phyloP scores from a whole-genome alignment of 2,113 vertebrate genomes.

The Antechinus flavipes region DNA sequence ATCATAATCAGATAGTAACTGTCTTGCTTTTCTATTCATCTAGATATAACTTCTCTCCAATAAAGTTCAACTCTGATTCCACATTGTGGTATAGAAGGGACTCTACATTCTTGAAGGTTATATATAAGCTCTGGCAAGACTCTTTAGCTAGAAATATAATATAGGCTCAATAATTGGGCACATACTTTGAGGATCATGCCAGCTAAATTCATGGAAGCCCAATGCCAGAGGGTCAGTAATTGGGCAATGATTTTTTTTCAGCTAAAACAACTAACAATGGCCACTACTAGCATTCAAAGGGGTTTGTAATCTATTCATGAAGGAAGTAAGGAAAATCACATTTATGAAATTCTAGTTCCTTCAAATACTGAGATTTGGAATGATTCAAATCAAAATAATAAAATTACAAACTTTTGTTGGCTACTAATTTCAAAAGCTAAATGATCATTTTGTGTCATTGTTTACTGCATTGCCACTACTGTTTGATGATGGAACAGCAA shows the following conservation, averaged over 20 bases:
- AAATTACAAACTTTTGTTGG: not conserved
- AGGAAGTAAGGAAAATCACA: not conserved
- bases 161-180: not conserved
- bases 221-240: not conserved
- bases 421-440: not conserved
- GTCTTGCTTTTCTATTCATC: slow-evolving; percentile 39
- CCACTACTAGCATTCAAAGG: not conserved
- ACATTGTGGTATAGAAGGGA: not conserved
- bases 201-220: not conserved
- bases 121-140: not conserved
- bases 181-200: not conserved
- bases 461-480: not conserved
- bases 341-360: not conserved
- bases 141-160: not conserved
- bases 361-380: not conserved
- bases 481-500: not conserved
- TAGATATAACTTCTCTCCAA: not conserved
- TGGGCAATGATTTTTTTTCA: not conserved
- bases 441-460: not conserved
- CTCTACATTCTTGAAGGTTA: not conserved
- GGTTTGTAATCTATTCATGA: not conserved
- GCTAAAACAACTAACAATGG: not conserved
- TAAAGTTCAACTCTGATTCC: not conserved
- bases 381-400: not conserved
- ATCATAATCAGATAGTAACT: slow-evolving; percentile 24